Base-by-base conservation (phyloP, 1,140 invertebrate genomes). In the Amyelois transitella region DNA sequence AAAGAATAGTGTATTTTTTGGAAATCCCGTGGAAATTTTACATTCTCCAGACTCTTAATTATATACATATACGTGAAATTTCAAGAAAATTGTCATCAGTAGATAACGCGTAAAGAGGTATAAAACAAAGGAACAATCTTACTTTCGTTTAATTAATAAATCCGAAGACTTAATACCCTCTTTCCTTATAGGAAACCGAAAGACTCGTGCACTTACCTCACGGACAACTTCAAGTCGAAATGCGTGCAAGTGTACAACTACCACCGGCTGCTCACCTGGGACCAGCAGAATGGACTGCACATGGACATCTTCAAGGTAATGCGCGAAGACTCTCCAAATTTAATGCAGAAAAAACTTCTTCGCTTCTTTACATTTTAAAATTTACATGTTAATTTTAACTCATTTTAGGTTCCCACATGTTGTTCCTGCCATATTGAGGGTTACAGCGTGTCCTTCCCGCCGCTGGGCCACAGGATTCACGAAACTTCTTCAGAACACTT, bases 281-380 rank as follows among this genome's bases (percentile, higher is more conserved):
- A 96, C 70, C 92, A 94, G 43, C 91, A 92, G 24, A 90, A 93
- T 20, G 95, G 95, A 6, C 88, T 96, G 1, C 95, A 96, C 64
- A 95, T 96, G 90, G 95, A 96, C 73, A 94, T 96, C 38, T 96
- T 96, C 70, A 96, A 96, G 90, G 92, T 92, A n/a, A n/a, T n/a
- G n/a, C n/a, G n/a, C n/a, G n/a, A n/a, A n/a, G n/a, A 38, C 32
- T 24, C 8, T 24, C 22, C 8, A 5, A 24, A 24, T 24, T 5
- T 24, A 5, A 24, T 8, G 22, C 22, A 24, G 22, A n/a, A n/a
- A n/a, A n/a, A n/a, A n/a, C n/a, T n/a, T n/a, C n/a, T n/a, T n/a
- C n/a, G n/a, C n/a, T n/a, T n/a, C n/a, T n/a, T n/a, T n/a, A n/a
- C n/a, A n/a, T n/a, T n/a, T n/a, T n/a, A n/a, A n/a, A n/a, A n/a